phyloP scores from a whole-genome alignment of 2,113 vertebrate species.

The Nyctereutes procyonoides region DNA sequence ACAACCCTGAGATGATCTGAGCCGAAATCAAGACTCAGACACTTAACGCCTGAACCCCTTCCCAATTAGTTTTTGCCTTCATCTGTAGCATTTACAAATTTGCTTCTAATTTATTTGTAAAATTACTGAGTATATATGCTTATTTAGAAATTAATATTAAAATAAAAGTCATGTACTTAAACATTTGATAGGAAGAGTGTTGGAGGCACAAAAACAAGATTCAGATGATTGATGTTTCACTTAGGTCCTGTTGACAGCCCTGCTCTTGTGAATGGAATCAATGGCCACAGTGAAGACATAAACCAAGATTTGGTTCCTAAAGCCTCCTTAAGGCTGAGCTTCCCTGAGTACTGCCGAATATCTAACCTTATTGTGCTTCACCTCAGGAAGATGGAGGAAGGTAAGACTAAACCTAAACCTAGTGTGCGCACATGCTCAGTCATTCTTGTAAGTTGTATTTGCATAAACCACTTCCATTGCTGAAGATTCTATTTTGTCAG shows the following conservation, averaged over 20 bases:
- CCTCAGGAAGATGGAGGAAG: slow-evolving; percentile 94
- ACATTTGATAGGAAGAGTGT: not conserved
- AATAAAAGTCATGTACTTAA: not conserved
- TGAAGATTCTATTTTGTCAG: not conserved
- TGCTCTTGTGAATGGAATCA: slow-evolving; percentile 87
- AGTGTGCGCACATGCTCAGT: not conserved
- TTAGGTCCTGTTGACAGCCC: slow-evolving; percentile 89
- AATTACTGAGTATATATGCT: not conserved
- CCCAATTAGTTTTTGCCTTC: slow-evolving; percentile 13
- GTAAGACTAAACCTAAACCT: slow-evolving; percentile 81
- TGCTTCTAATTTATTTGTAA: slow-evolving; percentile 39
- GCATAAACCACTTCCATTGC: not conserved
- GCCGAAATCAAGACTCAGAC: not conserved
- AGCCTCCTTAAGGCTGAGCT: slow-evolving; percentile 93
- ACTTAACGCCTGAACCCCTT: not conserved
- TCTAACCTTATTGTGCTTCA: slow-evolving; percentile 97
- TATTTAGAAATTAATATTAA: slow-evolving; percentile 51
- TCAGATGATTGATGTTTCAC: slow-evolving; percentile 38
- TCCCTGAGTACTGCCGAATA: slow-evolving; percentile 94
- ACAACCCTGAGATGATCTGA: not conserved
- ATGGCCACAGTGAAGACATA: slow-evolving; percentile 85
- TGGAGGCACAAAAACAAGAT: not conserved
- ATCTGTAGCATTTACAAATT: not conserved
- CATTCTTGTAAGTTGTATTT: not conserved
- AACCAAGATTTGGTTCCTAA: slow-evolving; percentile 86